Evolutionary conservation across 2,888 invertebrate species (phyloP), one percentile per base, ranked within the genome.

Genomic region (Heliconius sara): DNA sequence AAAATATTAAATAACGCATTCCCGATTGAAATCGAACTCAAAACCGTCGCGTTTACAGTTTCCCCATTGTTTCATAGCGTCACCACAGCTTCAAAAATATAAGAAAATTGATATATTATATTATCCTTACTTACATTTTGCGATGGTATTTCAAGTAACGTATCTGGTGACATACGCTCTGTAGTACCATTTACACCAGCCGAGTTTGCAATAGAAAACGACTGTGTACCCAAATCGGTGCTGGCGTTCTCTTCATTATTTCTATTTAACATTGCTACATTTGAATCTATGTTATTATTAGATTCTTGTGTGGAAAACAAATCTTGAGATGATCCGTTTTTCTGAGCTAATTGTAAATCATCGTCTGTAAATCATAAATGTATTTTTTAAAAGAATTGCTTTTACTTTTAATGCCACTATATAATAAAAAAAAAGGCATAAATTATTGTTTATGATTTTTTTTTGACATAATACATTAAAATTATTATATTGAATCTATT

Each of bases 261-360:
- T 79, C 39, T 77, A 77, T 80, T 80, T 66, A 78, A 71, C 19
- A 52, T 70, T 39, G n/a, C 63, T n/a, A 75, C 30, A 71, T 65
- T 25, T 66, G 52, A 2, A 30, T 73, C 67, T 9, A 71, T 39
- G 65, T 65, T 65, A 27, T 27, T 65, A 30, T 79, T 66, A 1
- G 81, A 90, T 76, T 89, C 90, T 85, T 92, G 92, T 67, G 91
- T 93, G 13, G 89, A 86, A 79, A 93, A 93, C 63, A 93, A 82
- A 43, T 94, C 93, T 72, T 91, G 92, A 47, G 93, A 92, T 1
- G 90, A 89, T 82, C 89, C 89, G 22, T 89, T 89, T 76, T 84
- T 85, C 84, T 94, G 94, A 16, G 93, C 94, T 80, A 92, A 84
- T 81, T 91, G 92, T 30, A 94, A 83, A 79, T 90, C 90, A 47